phyloP scores from a whole-genome alignment of 2,797 vertebrate species.

The Pseudochromis fuscus region DNA sequence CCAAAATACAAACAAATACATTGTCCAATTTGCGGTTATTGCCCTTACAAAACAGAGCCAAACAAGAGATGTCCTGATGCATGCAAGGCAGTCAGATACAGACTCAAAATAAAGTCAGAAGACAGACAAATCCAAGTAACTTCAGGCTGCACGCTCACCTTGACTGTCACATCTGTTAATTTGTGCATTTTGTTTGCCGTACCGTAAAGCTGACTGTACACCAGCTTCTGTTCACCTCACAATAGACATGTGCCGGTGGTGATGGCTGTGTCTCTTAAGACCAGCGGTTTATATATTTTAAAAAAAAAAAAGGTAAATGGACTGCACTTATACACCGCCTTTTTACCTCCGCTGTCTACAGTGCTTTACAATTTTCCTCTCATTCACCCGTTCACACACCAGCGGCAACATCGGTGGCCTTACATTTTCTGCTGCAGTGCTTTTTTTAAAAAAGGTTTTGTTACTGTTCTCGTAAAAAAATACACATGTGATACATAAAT shows the following conservation, averaged over 20 bases:
- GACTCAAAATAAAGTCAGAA: slow-evolving; percentile 24
- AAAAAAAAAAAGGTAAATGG: neutral
- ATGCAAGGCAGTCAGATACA: slow-evolving; percentile 13
- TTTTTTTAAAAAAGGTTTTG: neutral
- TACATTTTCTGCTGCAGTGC: neutral
- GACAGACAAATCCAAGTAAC: slow-evolving; percentile 19
- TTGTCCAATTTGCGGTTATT: slow-evolving; percentile 23
- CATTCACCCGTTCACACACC: too few relatives aligned
- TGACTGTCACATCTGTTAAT: slow-evolving; percentile 58
- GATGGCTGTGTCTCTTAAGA: slow-evolving; percentile 9
- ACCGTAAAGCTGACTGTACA: neutral
- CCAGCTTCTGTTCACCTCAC: slow-evolving; percentile 19
- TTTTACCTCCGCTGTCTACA: too few relatives aligned
- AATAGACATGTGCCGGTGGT: slow-evolving; percentile 14
- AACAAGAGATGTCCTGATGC: neutral
- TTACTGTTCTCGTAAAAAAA: too few relatives aligned
- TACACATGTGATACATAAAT: slow-evolving; percentile 9
- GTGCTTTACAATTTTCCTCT: too few relatives aligned
- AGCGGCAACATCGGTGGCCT: too few relatives aligned
- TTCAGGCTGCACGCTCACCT: slow-evolving; percentile 24
- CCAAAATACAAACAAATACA: slow-evolving; percentile 37
- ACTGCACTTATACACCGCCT: too few relatives aligned
- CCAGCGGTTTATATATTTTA: neutral
- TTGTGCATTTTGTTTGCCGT: slow-evolving; percentile 23
- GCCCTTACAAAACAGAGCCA: slow-evolving; percentile 13